phyloP scores from a whole-genome alignment of 2,888 invertebrate species.

The Catocala fraxini region DNA sequence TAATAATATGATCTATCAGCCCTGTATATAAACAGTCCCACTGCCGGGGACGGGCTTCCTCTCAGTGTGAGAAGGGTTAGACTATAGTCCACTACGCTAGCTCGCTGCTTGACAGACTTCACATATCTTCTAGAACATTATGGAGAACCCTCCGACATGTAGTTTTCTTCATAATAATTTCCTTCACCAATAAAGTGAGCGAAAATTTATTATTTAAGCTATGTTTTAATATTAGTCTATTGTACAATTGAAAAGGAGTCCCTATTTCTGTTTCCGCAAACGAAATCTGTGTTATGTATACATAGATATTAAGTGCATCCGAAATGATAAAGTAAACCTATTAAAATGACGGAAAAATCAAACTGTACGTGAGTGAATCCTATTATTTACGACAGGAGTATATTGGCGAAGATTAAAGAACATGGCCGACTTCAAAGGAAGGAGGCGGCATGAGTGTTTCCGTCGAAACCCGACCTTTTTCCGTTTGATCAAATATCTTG shows the following conservation, averaged over 20 bases:
- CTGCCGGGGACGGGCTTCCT: too few species aligned
- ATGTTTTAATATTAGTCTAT: too few species aligned
- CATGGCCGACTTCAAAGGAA: constrained; percentile 35
- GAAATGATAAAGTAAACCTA: not conserved
- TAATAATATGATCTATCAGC: too few species aligned
- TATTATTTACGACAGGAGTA: constrained; percentile 12
- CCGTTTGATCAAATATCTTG: constrained; percentile 41
- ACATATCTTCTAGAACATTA: too few species aligned
- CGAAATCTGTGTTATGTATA: not conserved
- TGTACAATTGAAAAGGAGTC: not conserved
- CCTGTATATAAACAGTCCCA: too few species aligned
- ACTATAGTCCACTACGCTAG: too few species aligned
- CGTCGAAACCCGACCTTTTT: constrained; percentile 43
- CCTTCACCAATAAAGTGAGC: too few species aligned
- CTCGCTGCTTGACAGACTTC: too few species aligned
- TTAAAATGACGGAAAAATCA: not conserved
- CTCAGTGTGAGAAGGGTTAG: too few species aligned
- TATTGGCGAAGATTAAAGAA: constrained; percentile 38
- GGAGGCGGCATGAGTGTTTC: constrained; percentile 31
- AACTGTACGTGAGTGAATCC: constrained; percentile 18
- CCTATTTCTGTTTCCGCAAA: not conserved
- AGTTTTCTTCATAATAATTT: too few species aligned
- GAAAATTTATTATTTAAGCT: too few species aligned
- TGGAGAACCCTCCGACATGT: too few species aligned
- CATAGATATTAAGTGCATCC: not conserved